A percentile compares a stretch with the other conserved stretches of the same genome.
These are phyloP conservation scores for Pristis pectinata DNA, from an alignment of 2,797 vertebrate species.

Conservation along the genomic window DNA sequence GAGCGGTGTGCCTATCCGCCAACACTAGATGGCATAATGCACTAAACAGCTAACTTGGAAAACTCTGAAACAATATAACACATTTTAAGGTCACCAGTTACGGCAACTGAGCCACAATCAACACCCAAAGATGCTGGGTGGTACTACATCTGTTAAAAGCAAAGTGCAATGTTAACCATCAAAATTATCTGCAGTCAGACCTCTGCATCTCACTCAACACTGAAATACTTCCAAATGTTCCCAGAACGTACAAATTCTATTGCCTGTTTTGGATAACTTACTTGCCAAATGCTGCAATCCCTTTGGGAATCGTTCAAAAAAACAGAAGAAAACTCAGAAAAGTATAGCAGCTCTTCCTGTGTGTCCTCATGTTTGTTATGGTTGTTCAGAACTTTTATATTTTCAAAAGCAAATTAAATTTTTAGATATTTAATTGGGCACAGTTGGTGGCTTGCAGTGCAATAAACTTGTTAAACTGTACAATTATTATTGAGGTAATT, in stretches of 20 bases:
- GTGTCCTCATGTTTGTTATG: background rate
- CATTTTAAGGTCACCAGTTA: background rate
- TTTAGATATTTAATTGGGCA: background rate
- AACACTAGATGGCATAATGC: slow-evolving; percentile 29
- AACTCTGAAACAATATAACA: background rate
- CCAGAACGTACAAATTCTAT: background rate
- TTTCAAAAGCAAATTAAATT: background rate
- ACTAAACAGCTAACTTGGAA: background rate
- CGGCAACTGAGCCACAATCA: background rate
- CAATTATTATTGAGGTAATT: background rate
- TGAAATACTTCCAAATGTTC: background rate
- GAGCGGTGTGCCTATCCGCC: too few relatives aligned
- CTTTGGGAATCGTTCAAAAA: background rate
- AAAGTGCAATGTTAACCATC: background rate
- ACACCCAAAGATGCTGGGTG: background rate
- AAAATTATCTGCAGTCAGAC: background rate
- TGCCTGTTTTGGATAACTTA: background rate
- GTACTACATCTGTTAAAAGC: background rate
- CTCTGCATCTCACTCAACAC: background rate
- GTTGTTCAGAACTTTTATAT: background rate
- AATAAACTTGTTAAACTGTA: background rate
- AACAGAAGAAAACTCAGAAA: background rate
- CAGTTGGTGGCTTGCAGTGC: background rate
- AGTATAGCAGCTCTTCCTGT: background rate
- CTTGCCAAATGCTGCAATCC: slow-evolving; percentile 3